These are phyloP conservation scores for Anguilla japonica DNA, from an alignment of 2,113 vertebrate genomes.

Conservation along the genomic window DNA sequence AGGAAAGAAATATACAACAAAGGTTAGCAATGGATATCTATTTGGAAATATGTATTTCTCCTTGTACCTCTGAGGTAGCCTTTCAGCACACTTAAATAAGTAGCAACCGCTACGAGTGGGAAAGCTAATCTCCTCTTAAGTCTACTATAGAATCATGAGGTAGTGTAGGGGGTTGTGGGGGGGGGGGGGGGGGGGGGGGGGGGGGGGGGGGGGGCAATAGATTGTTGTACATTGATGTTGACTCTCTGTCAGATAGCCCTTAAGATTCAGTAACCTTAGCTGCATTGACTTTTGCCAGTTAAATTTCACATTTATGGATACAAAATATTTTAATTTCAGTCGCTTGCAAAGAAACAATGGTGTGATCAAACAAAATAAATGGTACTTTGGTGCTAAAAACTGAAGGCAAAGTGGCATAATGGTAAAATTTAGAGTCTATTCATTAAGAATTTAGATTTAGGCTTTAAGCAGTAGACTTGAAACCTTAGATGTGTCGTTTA, in stretches of 20 bases:
- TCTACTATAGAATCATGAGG: not conserved
- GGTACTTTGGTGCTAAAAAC: not conserved
- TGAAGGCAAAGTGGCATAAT: not conserved
- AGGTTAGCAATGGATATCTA: not conserved
- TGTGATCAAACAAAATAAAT: not conserved
- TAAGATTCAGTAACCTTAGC: not conserved
- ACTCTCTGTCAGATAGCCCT: not conserved
- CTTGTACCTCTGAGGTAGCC: not conserved
- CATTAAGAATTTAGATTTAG: not conserved
- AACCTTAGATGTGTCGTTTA: constrained; percentile 19
- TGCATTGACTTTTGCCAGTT: not conserved
- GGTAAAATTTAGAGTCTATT: not conserved
- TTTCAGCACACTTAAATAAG: not conserved
- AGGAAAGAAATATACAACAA: not conserved
- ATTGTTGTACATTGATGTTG: not conserved
- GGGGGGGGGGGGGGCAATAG: not conserved
- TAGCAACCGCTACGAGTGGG: not conserved
- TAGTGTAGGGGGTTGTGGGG: no score
- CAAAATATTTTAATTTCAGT: not conserved
- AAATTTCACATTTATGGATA: not conserved
- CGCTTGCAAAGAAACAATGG: not conserved
- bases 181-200: no score
- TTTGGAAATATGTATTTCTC: not conserved
- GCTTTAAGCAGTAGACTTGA: not conserved
- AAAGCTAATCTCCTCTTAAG: constrained; percentile 9